Conservation (phyloP, 2,113 vertebrate genomes). For the Speoplatyrhinus poulsoni region DNA sequence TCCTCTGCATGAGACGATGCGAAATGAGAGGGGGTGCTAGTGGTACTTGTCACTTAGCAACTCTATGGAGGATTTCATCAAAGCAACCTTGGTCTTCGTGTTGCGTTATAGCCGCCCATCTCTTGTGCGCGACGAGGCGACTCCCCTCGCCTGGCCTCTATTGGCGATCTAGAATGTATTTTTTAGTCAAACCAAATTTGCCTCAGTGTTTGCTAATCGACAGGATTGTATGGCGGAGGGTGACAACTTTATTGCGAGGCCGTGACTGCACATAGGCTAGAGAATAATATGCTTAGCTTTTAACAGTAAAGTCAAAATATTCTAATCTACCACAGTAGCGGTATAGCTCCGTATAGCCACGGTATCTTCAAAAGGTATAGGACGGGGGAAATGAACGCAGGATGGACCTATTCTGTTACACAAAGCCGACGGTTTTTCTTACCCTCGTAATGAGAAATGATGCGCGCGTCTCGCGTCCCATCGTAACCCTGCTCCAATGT, state of each 20-base stretch:
- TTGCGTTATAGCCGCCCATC: constrained; percentile 1
- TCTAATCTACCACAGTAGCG: too few species aligned
- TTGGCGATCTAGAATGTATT: constrained; percentile 28
- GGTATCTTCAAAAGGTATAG: constrained; percentile 5
- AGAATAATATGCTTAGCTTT: too few species aligned
- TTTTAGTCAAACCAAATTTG: constrained; percentile 20
- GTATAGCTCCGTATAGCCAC: background rate
- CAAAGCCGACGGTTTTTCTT: background rate
- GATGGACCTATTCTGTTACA: background rate
- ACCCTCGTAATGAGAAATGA: too few species aligned
- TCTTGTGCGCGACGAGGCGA: constrained; percentile 1
- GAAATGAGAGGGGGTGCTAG: constrained; percentile 25
- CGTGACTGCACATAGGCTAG: constrained; percentile 21
- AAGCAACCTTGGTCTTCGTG: background rate
- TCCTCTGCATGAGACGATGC: constrained; percentile 30
- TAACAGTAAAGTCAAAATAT: too few species aligned
- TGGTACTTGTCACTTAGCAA: constrained; percentile 37
- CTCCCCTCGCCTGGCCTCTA: constrained; percentile 46
- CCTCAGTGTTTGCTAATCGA: constrained; percentile 33
- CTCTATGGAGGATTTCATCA: constrained; percentile 14
- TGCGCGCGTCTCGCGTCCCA: constrained; percentile 26
- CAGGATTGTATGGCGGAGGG: constrained; percentile 25
- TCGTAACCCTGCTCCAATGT: constrained; percentile 43
- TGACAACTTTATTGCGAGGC: constrained; percentile 48
- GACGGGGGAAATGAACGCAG: constrained; percentile 13